Base-by-base conservation (phyloP, 2,797 vertebrate species). In the Alcedo atthis region DNA sequence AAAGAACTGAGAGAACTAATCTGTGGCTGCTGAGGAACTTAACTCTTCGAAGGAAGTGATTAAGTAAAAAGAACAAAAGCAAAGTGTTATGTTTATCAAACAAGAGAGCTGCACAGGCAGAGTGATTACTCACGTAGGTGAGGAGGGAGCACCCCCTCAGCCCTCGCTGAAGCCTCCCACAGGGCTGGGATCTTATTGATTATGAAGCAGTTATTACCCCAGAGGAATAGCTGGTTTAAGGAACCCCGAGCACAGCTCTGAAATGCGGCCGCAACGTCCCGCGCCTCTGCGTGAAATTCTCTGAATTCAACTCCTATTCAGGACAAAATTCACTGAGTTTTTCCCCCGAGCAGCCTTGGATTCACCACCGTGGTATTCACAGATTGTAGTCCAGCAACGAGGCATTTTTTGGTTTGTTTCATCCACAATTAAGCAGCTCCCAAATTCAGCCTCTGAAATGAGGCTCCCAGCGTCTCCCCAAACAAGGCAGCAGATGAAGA, bases 21-120 rank as follows among this genome's bases (percentile, higher is more conserved):
- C 93, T 75, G 91, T 88, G 85, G 88, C 96, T 89, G 94, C 81
- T 90, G 90, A 71, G 89, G 92, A 95, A 92, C 89, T 97, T 97
- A 97, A 97, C 97, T 97, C 97, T 97, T 97, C 73, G 66, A 93
- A 96, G 93, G 95, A 95, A 79, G 90, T 45, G 91, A 87, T 94
- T 93, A 92, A 80, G 42, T 35, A 40, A 77, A 62, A 62, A 88
- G 58, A 92, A 95, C 86, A 89, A 92, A 94, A 92, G 77, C 76
- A 0, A 90, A 84, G 75, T 81, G 77, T 77, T 79, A 21, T 67
- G 88, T 94, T 88, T 84, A 77, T 88, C 85, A 94, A 89, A 95
- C 90, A 96, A 87, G 81, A 62, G n/a, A 81, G 79, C 78, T 90
- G 51, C n/a, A 73, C 26, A 40, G 37, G 17, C 51, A 32, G 4